phyloP scores from a whole-genome alignment of 2,888 invertebrate genomes.

The Orthosia incerta region DNA sequence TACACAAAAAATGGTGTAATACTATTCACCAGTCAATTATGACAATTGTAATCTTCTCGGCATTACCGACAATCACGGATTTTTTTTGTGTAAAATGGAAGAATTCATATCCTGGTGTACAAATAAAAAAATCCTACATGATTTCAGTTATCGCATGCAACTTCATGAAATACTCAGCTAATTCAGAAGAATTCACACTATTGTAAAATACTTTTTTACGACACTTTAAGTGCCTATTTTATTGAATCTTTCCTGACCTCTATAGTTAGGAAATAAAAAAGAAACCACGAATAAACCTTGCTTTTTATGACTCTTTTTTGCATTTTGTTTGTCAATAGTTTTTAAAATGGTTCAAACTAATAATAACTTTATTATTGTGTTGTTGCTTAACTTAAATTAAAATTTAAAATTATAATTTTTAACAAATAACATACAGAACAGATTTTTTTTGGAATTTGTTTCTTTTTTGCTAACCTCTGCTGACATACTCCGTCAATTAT shows the following conservation, averaged over 20 bases:
- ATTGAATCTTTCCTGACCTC: constrained; percentile 23
- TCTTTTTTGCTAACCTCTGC: neutral
- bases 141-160: neutral
- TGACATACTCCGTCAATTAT: neutral
- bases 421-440: too few relatives aligned
- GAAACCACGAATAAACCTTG: constrained; percentile 15
- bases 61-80: too few relatives aligned
- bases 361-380: neutral
- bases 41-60: neutral
- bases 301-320: neutral
- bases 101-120: too few relatives aligned
- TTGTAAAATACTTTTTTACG: constrained; percentile 27
- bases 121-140: too few relatives aligned
- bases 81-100: too few relatives aligned
- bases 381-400: neutral
- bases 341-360: neutral
- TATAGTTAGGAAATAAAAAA: constrained; percentile 25
- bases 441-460: too few relatives aligned
- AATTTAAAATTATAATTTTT: neutral
- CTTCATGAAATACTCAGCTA: constrained; percentile 6
- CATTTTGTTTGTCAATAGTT: constrained; percentile 5
- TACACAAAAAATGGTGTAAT: too few relatives aligned
- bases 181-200: constrained; percentile 42
- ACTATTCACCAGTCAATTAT: neutral
- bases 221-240: constrained; percentile 25